Evolutionary conservation across 2,797 vertebrate genomes (phyloP).

Genomic region (Sebastes steindachneri): DNA sequence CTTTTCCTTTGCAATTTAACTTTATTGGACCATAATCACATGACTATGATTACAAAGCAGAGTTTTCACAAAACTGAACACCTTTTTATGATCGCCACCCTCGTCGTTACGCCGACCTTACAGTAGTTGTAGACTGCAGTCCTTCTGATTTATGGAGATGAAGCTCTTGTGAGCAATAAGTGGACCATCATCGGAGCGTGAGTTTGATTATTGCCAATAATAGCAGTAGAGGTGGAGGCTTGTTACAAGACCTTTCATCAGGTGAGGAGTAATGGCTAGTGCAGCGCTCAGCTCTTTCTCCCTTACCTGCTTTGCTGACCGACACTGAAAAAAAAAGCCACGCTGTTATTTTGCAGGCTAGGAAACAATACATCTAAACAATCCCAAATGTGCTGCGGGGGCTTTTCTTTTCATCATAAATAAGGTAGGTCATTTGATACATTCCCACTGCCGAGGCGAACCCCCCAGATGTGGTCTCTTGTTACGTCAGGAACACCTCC

Average conservation of each 20-base stretch:
- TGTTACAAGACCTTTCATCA: conserved; percentile 50
- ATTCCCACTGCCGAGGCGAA: conserved; percentile 24
- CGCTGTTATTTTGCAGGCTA: conserved; percentile 47
- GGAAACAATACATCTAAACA: conserved; percentile 73
- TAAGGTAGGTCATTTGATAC: conserved; percentile 47
- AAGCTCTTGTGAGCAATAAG: background rate
- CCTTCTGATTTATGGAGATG: background rate
- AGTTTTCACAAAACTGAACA: background rate
- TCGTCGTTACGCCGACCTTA: background rate
- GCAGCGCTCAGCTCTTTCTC: conserved; percentile 67
- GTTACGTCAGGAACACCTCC: conserved; percentile 45
- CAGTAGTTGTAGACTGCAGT: background rate
- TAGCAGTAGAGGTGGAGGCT: conserved; percentile 8
- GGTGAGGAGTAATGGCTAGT: conserved; percentile 59
- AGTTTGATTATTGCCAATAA: conserved; percentile 5
- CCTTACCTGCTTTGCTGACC: conserved; percentile 74
- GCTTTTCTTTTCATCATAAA: conserved; percentile 58
- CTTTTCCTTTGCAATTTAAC: background rate
- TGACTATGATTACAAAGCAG: background rate
- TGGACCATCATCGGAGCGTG: background rate
- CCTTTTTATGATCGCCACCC: background rate
- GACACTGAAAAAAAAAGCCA: conserved; percentile 61
- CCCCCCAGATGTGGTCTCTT: conserved; percentile 41
- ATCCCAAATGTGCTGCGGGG: conserved; percentile 61
- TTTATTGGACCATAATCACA: background rate